Percentiles rank a stretch among this genome's conserved stretches.
These are phyloP conservation scores for Amitus sp. DNA, from an alignment of 2,888 invertebrate genomes.

Conservation along the genomic window DNA sequence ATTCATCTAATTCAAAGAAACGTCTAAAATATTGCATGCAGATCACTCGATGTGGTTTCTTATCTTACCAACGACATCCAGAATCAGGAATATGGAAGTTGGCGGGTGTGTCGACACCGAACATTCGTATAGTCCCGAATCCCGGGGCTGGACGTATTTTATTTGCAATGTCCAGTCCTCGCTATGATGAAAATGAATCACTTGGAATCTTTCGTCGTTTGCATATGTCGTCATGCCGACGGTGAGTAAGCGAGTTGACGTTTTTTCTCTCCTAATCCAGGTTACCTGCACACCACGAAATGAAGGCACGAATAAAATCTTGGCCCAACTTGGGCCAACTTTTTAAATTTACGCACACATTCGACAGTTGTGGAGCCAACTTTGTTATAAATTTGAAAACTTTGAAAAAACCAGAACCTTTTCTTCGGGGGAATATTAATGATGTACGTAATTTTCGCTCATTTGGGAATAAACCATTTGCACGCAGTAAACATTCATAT, in stretches of 20 bases:
- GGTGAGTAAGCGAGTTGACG: no score
- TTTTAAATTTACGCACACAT: constrained; percentile 21
- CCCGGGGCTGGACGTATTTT: constrained; percentile 85
- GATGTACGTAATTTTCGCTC: neutral
- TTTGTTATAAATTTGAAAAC: constrained; percentile 12
- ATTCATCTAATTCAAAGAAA: no score
- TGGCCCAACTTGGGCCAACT: no score
- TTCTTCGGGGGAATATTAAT: neutral
- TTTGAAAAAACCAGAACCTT: neutral
- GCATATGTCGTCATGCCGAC: constrained; percentile 89
- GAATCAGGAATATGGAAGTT: constrained; percentile 85
- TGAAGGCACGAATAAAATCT: neutral
- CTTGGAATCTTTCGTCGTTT: constrained; percentile 88
- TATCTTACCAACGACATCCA: constrained; percentile 87
- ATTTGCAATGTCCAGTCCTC: constrained; percentile 95
- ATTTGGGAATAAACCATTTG: no score
- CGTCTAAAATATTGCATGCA: no score
- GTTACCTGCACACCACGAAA: constrained; percentile 73
- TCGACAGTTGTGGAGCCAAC: constrained; percentile 16
- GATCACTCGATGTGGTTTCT: neutral
- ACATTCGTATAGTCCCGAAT: constrained; percentile 89
- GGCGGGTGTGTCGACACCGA: constrained; percentile 93
- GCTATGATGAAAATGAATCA: constrained; percentile 86
- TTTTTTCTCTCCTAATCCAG: constrained; percentile 85
- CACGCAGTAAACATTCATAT: no score